A percentile compares a stretch with the other conserved stretches of the same genome.
phyloP scores from a whole-genome alignment of 2,888 invertebrate genomes.

The Megaustenia siamemsis region DNA sequence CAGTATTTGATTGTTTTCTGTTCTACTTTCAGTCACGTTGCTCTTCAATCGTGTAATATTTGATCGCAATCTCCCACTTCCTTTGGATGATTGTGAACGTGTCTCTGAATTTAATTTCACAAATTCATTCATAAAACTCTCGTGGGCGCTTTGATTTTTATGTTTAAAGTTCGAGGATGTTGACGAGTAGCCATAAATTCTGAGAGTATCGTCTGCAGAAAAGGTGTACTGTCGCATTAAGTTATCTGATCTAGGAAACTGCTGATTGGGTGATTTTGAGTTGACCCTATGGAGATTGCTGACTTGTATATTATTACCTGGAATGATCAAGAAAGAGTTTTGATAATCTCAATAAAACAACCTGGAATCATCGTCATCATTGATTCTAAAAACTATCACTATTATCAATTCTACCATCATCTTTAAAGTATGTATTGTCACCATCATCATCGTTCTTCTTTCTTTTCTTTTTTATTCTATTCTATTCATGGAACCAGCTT shows the following conservation, averaged over 20 bases:
- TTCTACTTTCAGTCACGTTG: neutral
- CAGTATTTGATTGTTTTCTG: neutral
- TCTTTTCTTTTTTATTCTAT: too few species aligned
- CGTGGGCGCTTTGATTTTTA: neutral
- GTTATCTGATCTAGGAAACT: neutral
- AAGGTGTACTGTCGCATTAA: neutral
- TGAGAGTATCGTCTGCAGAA: neutral
- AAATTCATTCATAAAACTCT: neutral
- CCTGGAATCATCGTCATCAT: too few species aligned
- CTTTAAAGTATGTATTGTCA: too few species aligned
- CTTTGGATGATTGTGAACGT: neutral
- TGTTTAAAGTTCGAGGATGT: neutral
- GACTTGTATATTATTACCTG: neutral
- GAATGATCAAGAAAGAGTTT: too few species aligned
- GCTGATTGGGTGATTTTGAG: neutral
- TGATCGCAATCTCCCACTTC: neutral
- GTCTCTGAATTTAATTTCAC: neutral
- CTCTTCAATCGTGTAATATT: neutral
- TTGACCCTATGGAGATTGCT: neutral
- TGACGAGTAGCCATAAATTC: neutral
- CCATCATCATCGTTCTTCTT: too few species aligned
- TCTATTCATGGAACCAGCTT: too few species aligned
- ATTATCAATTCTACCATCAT: too few species aligned
- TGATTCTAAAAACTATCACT: too few species aligned
- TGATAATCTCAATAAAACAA: too few species aligned